These are phyloP conservation scores for Aleadryas rufinucha DNA, from an alignment of 2,113 vertebrate genomes.

Conservation along the genomic window DNA sequence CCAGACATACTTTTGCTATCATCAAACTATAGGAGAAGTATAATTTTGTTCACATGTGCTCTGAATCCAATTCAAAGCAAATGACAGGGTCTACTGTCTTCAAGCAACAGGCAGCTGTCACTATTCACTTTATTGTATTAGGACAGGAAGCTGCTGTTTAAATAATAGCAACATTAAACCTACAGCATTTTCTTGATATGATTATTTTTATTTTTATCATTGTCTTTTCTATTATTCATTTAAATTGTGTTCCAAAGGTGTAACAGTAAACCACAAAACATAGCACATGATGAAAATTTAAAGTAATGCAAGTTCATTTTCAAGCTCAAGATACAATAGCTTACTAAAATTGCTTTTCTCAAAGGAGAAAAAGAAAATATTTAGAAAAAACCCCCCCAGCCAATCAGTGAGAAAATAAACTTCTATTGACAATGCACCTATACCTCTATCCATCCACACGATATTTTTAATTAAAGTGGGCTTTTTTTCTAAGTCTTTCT, in stretches of 20 bases:
- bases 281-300: background rate
- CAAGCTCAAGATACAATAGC: background rate
- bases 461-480: background rate
- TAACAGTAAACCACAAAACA: background rate
- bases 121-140: background rate
- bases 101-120: background rate
- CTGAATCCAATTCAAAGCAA: background rate
- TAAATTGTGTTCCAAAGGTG: background rate
- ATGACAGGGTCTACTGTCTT: background rate
- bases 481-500: background rate
- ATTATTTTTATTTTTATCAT: background rate
- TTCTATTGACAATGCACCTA: background rate
- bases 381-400: fast-evolving
- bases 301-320: background rate
- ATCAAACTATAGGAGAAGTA: background rate
- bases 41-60: background rate
- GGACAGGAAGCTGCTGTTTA: background rate
- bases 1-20: background rate
- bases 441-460: background rate
- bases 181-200: background rate
- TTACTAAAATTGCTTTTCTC: background rate
- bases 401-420: background rate
- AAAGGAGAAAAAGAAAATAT: background rate
- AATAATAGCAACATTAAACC: background rate
- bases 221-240: background rate